These are phyloP conservation scores for Ectemnius lituratus DNA, from an alignment of 2,888 invertebrate genomes.

Conservation along the genomic window DNA sequence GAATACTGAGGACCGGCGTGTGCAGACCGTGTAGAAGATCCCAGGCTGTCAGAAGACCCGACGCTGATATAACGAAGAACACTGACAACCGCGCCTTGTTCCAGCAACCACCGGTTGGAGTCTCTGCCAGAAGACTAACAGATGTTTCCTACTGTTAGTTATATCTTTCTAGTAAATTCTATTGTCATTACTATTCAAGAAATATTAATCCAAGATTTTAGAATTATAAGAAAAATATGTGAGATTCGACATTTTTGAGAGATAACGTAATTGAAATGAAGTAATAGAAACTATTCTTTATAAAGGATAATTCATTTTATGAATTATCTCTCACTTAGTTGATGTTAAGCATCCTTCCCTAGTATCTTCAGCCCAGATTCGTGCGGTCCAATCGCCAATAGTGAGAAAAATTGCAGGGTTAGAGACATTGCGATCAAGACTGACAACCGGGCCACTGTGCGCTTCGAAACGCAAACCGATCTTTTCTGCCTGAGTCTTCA, in stretches of 20 bases:
- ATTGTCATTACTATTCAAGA: neutral
- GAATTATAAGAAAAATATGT: no score
- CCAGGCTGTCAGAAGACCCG: slow-evolving; percentile 94
- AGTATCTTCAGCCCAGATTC: slow-evolving; percentile 96
- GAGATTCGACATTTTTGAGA: no score
- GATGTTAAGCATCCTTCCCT: slow-evolving; percentile 93
- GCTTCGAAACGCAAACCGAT: slow-evolving; percentile 79
- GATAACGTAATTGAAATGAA: no score
- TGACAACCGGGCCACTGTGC: slow-evolving; percentile 91
- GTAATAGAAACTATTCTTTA: no score
- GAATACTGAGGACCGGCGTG: slow-evolving; percentile 87
- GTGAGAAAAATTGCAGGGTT: slow-evolving; percentile 95
- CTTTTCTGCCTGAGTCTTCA: slow-evolving; percentile 87
- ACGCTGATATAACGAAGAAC: slow-evolving; percentile 90
- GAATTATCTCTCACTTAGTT: slow-evolving; percentile 80
- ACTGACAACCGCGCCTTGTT: slow-evolving; percentile 87
- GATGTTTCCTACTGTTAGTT: slow-evolving; percentile 1
- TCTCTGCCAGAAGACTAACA: slow-evolving; percentile 19
- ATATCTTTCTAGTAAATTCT: neutral
- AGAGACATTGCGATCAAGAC: slow-evolving; percentile 93
- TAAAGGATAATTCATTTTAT: neutral
- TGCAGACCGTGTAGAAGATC: slow-evolving; percentile 92
- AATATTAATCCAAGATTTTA: no score
- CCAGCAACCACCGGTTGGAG: slow-evolving; percentile 81
- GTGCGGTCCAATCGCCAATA: slow-evolving; percentile 94